A percentile compares a stretch with the other conserved stretches of the same genome.
These are phyloP conservation scores for Cremastinae sp. DNA, from an alignment of 2,888 invertebrate genomes.

Conservation along the genomic window DNA sequence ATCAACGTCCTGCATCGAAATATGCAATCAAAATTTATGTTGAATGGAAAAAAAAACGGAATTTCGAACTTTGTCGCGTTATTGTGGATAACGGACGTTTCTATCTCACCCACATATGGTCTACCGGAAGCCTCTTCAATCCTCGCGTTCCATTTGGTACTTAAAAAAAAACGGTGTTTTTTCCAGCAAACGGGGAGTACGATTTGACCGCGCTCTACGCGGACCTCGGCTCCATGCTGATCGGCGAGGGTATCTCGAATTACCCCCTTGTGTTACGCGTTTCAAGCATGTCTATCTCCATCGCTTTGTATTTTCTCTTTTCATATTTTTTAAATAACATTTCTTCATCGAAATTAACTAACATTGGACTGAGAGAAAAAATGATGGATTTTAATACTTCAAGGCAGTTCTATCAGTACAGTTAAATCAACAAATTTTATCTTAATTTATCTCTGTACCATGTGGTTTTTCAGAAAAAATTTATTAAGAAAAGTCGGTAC, in stretches of 20 bases:
- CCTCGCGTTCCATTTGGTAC: conserved; percentile 32
- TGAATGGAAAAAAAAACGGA: neutral
- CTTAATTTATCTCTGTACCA: too few relatives aligned
- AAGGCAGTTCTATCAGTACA: too few relatives aligned
- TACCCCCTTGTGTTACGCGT: conserved; percentile 64
- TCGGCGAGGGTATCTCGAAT: conserved; percentile 78
- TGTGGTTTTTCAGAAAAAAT: too few relatives aligned
- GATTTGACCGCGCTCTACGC: conserved; percentile 78
- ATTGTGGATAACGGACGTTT: conserved; percentile 14
- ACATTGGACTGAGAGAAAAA: too few relatives aligned
- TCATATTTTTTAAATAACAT: conserved; percentile 56
- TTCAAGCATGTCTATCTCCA: conserved; percentile 59
- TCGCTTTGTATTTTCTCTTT: conserved; percentile 53
- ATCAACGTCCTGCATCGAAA: neutral
- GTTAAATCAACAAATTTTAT: too few relatives aligned
- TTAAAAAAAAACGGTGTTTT: conserved; percentile 66
- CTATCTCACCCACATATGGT: conserved; percentile 7
- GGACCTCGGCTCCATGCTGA: conserved; percentile 79
- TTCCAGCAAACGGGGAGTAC: conserved; percentile 78
- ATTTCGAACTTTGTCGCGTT: neutral
- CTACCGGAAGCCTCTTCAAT: conserved; percentile 20
- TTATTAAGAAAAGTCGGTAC: too few relatives aligned
- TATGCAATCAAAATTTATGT: too few relatives aligned
- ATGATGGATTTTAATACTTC: conserved; percentile 32
- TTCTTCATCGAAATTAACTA: conserved; percentile 35